Conservation (phyloP, 2,888 invertebrate species). For the Schizaphis graminum region DNA sequence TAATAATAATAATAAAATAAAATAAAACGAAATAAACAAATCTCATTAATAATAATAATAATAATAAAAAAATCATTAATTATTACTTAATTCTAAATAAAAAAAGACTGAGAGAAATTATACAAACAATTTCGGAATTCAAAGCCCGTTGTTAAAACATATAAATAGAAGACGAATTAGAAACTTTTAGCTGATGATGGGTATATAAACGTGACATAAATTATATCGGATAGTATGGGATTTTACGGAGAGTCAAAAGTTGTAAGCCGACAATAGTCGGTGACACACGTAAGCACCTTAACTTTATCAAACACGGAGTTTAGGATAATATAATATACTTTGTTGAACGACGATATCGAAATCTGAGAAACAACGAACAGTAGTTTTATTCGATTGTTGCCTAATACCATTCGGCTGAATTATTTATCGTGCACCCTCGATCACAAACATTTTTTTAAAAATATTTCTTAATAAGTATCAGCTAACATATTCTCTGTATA, state of each 20-base stretch:
- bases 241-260: background rate
- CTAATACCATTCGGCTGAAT: background rate
- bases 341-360: background rate
- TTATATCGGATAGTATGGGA: background rate
- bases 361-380: background rate
- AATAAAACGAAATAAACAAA: constrained; percentile 25
- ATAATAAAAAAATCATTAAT: background rate
- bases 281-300: background rate
- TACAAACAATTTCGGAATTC: background rate
- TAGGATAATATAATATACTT: background rate
- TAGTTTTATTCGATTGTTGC: background rate
- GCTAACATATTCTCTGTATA: background rate
- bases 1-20: background rate
- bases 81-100: background rate
- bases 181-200: background rate
- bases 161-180: constrained; percentile 18
- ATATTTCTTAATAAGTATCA: background rate
- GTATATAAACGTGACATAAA: background rate
- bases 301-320: background rate
- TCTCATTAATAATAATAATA: background rate
- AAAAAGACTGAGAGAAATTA: background rate
- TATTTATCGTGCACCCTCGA: background rate
- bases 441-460: background rate
- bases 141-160: background rate
- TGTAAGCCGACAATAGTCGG: background rate